Evolutionary conservation across 2,113 vertebrate species (phyloP).

Genomic region (Prolemur simus): DNA sequence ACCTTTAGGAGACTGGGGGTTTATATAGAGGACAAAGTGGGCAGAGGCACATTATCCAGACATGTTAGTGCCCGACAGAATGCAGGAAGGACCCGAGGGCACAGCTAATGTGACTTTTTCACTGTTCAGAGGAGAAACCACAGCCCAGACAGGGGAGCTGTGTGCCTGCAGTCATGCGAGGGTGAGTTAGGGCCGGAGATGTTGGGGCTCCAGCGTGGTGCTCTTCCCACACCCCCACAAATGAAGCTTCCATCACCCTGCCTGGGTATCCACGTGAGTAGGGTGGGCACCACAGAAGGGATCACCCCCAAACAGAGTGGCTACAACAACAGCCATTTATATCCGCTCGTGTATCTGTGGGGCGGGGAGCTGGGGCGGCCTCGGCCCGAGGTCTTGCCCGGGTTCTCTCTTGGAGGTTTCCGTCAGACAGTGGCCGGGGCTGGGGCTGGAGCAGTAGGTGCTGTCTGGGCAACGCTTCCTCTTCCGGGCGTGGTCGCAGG

Average conservation of each 20-base stretch:
- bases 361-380: not conserved
- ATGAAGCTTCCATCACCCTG: not conserved
- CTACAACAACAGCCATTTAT: not conserved
- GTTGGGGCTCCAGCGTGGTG: not conserved
- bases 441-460: not conserved
- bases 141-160: not conserved
- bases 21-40: fast-evolving
- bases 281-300: fast-evolving
- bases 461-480: not conserved
- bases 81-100: not conserved
- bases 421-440: not conserved
- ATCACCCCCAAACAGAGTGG: not conserved
- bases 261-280: not conserved
- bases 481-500: no score
- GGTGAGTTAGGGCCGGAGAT: not conserved
- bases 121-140: not conserved
- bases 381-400: not conserved
- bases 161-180: not conserved
- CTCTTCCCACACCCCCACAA: not conserved
- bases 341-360: not conserved
- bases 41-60: no score
- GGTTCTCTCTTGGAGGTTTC: not conserved
- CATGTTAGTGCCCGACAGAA: not conserved
- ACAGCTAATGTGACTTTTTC: not conserved
- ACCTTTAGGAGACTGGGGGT: not conserved